phyloP scores from a whole-genome alignment of 1,140 invertebrate species.

The Tetragnatha versicolor region DNA sequence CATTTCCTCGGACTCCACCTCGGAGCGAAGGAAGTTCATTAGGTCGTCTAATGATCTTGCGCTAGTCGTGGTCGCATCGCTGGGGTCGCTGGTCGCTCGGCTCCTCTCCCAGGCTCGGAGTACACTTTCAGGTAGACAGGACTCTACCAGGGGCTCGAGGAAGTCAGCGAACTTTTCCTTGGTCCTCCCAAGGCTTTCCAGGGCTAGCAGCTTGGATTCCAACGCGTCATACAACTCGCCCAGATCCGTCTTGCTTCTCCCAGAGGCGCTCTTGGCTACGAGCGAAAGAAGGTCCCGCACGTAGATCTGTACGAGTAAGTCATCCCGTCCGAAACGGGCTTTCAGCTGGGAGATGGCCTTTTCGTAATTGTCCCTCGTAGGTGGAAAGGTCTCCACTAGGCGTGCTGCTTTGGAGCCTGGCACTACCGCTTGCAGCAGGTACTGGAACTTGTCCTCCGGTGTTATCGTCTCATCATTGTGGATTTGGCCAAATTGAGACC shows the following conservation, averaged over 20 bases:
- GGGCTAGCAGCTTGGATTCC: conserved; percentile 58
- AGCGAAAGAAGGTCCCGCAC: conserved; percentile 52
- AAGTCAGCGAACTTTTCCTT: conserved; percentile 60
- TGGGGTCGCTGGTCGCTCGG: too few species aligned
- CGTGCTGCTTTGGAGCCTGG: conserved; percentile 12
- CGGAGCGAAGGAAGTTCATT: too few species aligned
- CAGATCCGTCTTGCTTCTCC: neutral
- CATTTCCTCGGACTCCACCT: too few species aligned
- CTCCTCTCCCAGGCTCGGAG: conserved; percentile 59
- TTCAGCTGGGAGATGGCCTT: conserved; percentile 56
- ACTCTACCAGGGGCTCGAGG: conserved; percentile 61
- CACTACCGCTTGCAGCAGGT: conserved; percentile 52
- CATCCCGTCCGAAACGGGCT: conserved; percentile 47
- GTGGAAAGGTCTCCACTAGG: conserved; percentile 56
- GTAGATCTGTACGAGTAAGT: conserved; percentile 54
- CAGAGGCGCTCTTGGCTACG: neutral
- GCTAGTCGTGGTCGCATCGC: too few species aligned
- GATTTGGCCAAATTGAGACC: conserved; percentile 60
- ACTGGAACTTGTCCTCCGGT: conserved; percentile 60
- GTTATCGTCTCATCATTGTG: conserved; percentile 57
- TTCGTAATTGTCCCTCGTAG: conserved; percentile 46
- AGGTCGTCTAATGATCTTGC: too few species aligned
- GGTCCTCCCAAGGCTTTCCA: conserved; percentile 60
- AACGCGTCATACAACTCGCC: conserved; percentile 57
- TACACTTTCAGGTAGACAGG: conserved; percentile 60